Conservation (phyloP, 2,888 invertebrate species). For the Drosophila infuscata region DNA sequence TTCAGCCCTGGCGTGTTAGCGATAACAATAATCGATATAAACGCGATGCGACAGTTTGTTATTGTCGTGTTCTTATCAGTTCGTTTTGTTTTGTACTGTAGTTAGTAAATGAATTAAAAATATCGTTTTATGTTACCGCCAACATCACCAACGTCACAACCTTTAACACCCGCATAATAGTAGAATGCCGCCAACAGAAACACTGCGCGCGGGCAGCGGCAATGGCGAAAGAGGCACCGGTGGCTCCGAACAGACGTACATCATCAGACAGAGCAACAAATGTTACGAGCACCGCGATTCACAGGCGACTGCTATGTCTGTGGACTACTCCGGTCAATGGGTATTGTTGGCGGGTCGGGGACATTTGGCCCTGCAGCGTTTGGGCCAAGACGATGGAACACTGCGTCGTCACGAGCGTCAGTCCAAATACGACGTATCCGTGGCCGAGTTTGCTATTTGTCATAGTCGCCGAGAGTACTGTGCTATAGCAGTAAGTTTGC, state of each 20-base stretch:
- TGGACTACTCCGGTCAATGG: constrained; percentile 90
- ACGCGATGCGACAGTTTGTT: constrained; percentile 34
- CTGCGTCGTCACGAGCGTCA: constrained; percentile 93
- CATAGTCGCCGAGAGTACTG: constrained; percentile 91
- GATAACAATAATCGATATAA: constrained; percentile 13
- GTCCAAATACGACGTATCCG: constrained; percentile 96
- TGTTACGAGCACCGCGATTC: constrained; percentile 92
- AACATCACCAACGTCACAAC: neutral
- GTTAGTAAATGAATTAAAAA: constrained; percentile 36
- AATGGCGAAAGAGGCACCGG: constrained; percentile 38
- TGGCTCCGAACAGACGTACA: constrained; percentile 75
- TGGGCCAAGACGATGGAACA: constrained; percentile 86
- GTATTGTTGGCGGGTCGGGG: constrained; percentile 93
- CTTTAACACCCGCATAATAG: constrained; percentile 2
- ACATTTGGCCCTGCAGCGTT: constrained; percentile 91
- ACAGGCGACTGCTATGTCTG: constrained; percentile 96
- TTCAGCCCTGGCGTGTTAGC: constrained; percentile 17
- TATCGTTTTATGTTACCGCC: constrained; percentile 36
- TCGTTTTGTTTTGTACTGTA: constrained; percentile 48
- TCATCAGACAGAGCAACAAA: constrained; percentile 82
- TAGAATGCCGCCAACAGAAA: constrained; percentile 77
- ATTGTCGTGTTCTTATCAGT: constrained; percentile 54
- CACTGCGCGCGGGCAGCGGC: constrained; percentile 64
- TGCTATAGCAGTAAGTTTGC: constrained; percentile 92
- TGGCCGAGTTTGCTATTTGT: constrained; percentile 96